phyloP scores from a whole-genome alignment of 2,113 vertebrate species.

The Fukomys damarensis region DNA sequence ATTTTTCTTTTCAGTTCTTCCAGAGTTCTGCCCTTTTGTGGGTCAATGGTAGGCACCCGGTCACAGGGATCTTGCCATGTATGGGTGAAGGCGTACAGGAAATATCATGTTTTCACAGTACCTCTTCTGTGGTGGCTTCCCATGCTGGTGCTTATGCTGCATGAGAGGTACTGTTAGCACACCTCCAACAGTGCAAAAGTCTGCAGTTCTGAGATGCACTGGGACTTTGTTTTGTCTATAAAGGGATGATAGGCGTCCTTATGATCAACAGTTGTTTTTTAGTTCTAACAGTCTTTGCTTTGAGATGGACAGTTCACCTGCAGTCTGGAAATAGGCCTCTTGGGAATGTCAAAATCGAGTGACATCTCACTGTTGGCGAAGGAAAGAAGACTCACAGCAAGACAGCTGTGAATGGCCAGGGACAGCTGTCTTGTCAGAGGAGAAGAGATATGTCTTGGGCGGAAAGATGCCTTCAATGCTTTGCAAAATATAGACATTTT shows the following conservation, averaged over 20 bases:
- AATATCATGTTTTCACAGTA: not conserved
- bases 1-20: not conserved
- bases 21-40: not conserved
- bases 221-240: not conserved
- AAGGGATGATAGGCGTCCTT: not conserved
- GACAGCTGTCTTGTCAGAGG: not conserved
- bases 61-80: not conserved
- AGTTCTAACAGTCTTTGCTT: not conserved
- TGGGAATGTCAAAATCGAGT: not conserved
- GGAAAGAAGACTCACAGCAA: not conserved
- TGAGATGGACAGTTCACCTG: not conserved
- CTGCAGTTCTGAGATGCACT: not conserved
- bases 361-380: not conserved
- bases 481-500: not conserved
- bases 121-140: not conserved
- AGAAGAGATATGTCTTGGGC: not conserved
- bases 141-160: not conserved
- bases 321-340: not conserved
- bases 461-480: not conserved
- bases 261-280: not conserved
- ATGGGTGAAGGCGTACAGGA: not conserved
- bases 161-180: not conserved
- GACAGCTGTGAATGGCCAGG: not conserved
- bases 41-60: not conserved
- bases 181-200: not conserved